These are phyloP conservation scores for Platalea minor DNA, from an alignment of 2,797 vertebrate genomes.

Conservation along the genomic window DNA sequence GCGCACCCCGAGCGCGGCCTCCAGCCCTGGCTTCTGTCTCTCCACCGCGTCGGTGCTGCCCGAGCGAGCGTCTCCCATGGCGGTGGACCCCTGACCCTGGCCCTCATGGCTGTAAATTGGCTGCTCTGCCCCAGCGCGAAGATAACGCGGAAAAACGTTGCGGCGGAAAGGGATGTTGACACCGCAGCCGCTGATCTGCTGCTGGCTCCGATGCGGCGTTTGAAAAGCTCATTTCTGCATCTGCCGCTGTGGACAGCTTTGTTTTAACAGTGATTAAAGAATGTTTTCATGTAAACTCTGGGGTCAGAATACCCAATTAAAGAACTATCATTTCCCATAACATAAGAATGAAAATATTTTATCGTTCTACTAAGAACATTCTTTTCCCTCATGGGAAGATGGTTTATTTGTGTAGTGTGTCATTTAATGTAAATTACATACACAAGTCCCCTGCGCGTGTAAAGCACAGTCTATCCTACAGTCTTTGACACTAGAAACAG, in stretches of 20 bases:
- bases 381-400: not conserved
- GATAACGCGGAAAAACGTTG: not conserved
- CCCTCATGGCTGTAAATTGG: accelerated
- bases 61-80: not conserved
- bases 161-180: not conserved
- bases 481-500: not conserved
- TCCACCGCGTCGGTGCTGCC: accelerated
- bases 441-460: not conserved
- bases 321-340: not conserved
- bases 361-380: not conserved
- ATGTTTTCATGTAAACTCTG: not conserved
- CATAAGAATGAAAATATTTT: slow-evolving; percentile 22
- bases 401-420: not conserved
- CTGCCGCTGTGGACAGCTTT: not conserved
- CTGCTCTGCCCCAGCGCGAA: accelerated
- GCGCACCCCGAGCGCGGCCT: no score
- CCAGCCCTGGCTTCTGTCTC: accelerated
- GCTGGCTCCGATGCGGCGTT: not conserved
- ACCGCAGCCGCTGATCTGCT: not conserved
- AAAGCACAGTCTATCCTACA: not conserved
- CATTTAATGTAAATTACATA: not conserved
- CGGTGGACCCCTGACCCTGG: accelerated
- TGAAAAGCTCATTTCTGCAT: not conserved
- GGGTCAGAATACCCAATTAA: not conserved
- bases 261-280: not conserved